phyloP scores from a whole-genome alignment of 2,888 invertebrate genomes.

The Oscheius sp. region DNA sequence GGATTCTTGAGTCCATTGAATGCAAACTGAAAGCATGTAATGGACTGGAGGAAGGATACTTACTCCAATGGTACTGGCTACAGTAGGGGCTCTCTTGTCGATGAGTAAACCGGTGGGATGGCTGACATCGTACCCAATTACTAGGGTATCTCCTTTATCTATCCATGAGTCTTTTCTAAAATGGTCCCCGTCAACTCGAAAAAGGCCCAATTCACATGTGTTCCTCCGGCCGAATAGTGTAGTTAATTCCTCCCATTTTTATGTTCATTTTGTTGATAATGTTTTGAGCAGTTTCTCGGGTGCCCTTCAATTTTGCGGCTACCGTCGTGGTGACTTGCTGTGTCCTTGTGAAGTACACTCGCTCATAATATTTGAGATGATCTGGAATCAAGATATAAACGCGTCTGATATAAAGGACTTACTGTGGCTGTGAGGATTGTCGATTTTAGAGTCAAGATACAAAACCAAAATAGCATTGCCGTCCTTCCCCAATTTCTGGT shows the following conservation, averaged over 20 bases:
- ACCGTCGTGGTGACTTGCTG: constrained; percentile 41
- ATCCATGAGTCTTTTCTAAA: constrained; percentile 28
- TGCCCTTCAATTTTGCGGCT: neutral
- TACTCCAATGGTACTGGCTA: constrained; percentile 46
- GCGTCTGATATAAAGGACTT: neutral
- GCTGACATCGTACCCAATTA: constrained; percentile 46
- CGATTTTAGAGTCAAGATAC: neutral
- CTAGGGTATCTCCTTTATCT: neutral
- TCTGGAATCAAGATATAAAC: constrained; percentile 9
- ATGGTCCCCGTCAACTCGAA: neutral
- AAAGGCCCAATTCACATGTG: constrained; percentile 8
- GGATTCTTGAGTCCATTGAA: constrained; percentile 26
- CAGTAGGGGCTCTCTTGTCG: constrained; percentile 21
- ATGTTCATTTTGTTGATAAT: constrained; percentile 46
- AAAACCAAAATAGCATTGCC: neutral
- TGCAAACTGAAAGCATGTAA: neutral
- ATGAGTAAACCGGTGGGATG: constrained; percentile 32
- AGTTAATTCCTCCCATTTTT: constrained; percentile 44
- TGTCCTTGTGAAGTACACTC: constrained; percentile 20
- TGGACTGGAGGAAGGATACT: neutral
- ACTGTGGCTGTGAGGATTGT: neutral
- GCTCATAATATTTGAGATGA: constrained; percentile 45
- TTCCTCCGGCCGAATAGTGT: constrained; percentile 33
- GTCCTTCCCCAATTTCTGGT: no score
- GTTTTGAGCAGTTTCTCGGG: constrained; percentile 11